phyloP scores from a whole-genome alignment of 2,888 invertebrate genomes.

The Melieria omissa region DNA sequence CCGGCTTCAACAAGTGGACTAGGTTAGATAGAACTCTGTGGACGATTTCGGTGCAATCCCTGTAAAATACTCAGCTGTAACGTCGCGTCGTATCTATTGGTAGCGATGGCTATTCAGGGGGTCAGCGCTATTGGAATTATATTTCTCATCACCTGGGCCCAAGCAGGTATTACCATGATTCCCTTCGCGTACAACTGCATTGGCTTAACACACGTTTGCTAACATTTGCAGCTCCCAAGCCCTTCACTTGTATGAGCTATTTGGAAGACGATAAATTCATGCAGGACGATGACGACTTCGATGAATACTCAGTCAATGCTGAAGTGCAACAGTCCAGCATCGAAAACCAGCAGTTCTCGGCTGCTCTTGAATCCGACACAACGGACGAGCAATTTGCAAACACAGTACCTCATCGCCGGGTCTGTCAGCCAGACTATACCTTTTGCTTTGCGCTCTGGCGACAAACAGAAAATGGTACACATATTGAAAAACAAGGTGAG shows the following conservation, averaged over 20 bases:
- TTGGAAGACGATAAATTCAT: constrained; percentile 57
- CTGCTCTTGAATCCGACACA: background rate
- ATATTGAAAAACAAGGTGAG: constrained; percentile 58
- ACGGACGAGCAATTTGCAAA: constrained; percentile 1
- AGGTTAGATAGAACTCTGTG: no score
- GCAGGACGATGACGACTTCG: constrained; percentile 57
- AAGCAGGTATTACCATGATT: background rate
- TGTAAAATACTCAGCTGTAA: no score
- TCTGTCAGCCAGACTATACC: constrained; percentile 56
- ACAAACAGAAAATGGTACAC: constrained; percentile 53
- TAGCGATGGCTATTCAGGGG: no score
- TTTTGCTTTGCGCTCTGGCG: constrained; percentile 61
- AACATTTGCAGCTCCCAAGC: constrained; percentile 50
- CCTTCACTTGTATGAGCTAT: constrained; percentile 59
- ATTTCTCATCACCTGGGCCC: constrained; percentile 8
- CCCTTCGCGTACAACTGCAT: no score
- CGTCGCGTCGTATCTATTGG: no score
- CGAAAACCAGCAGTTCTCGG: constrained; percentile 29
- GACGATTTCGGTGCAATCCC: no score
- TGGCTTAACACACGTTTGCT: no score
- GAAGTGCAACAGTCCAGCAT: constrained; percentile 35
- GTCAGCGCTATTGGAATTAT: no score
- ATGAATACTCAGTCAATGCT: constrained; percentile 47
- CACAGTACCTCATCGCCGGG: constrained; percentile 41
- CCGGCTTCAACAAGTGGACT: no score